phyloP scores from a whole-genome alignment of 2,797 vertebrate species.

The Australoheros facetus region DNA sequence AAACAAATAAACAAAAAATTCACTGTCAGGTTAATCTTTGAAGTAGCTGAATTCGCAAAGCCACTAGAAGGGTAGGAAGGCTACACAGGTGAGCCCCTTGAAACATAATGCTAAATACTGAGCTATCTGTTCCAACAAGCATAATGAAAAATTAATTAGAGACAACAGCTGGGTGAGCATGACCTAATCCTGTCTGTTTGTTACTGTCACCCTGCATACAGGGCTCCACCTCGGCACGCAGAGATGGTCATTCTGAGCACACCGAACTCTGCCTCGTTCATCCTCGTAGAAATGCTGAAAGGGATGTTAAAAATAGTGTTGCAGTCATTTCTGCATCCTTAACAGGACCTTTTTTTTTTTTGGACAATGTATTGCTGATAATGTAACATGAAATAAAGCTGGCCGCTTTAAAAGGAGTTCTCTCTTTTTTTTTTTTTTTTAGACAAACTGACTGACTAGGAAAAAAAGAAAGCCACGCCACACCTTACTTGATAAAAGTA shows the following conservation, averaged over 20 bases:
- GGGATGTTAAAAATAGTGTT: background rate
- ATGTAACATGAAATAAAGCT: background rate
- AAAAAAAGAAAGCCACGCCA: background rate
- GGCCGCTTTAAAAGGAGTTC: background rate
- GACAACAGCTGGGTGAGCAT: constrained; percentile 24
- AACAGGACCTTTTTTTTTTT: background rate
- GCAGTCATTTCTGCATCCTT: background rate
- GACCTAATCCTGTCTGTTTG: constrained; percentile 9
- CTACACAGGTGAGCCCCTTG: background rate
- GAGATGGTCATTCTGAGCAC: background rate
- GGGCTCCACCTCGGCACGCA: background rate
- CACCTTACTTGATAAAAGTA: constrained; percentile 12
- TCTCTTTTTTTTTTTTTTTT: too few species aligned
- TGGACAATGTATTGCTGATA: background rate
- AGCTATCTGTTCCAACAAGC: constrained; percentile 2
- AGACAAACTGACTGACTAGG: too few species aligned
- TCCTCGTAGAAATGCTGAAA: background rate
- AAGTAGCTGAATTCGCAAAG: background rate
- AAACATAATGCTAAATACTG: constrained; percentile 2
- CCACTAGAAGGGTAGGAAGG: background rate
- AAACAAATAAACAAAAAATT: too few species aligned
- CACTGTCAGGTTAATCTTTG: background rate
- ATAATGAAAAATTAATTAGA: constrained; percentile 9
- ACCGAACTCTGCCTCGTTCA: background rate
- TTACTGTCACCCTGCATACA: constrained; percentile 1